A percentile compares a stretch with the other conserved stretches of the same genome.
Conservation (phyloP, 2,797 vertebrate species). For the Anomalospiza imberbis region DNA sequence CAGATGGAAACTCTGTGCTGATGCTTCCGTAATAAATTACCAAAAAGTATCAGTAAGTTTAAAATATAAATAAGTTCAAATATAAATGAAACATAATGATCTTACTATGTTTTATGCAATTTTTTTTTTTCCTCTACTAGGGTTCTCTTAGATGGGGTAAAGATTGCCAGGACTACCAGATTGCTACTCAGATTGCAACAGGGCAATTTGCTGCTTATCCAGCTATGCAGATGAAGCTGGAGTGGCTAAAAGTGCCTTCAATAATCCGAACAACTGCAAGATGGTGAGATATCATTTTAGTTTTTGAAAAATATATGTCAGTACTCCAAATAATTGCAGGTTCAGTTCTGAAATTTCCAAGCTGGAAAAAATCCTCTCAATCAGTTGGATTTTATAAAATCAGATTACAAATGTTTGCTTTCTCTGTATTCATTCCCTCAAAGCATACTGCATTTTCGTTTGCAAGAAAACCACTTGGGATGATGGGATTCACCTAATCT, state of each 20-base stretch:
- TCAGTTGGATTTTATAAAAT: background rate
- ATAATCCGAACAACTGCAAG: slow-evolving; percentile 44
- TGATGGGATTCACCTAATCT: background rate
- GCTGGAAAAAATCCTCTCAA: background rate
- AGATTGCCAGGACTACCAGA: slow-evolving; percentile 79
- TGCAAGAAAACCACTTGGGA: background rate
- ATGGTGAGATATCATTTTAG: slow-evolving; percentile 63
- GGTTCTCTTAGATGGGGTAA: slow-evolving; percentile 79
- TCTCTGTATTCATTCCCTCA: background rate
- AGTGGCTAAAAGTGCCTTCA: slow-evolving; percentile 77
- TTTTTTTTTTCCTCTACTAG: slow-evolving; percentile 54
- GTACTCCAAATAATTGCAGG: background rate
- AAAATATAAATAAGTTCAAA: background rate
- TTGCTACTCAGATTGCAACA: slow-evolving; percentile 73
- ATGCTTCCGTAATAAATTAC: slow-evolving; percentile 73
- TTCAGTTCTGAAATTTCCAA: background rate
- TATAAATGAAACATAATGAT: background rate
- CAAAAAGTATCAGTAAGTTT: slow-evolving; percentile 79
- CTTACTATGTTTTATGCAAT: background rate
- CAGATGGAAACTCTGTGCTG: slow-evolving; percentile 81
- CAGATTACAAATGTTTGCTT: background rate
- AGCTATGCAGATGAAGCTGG: slow-evolving; percentile 74
- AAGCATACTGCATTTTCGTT: background rate
- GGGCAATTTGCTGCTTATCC: slow-evolving; percentile 74
- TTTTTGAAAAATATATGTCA: background rate